Evolutionary conservation across 2,797 vertebrate genomes (phyloP), one percentile per base, ranked within the genome.

Genomic region (Lates japonicus): DNA sequence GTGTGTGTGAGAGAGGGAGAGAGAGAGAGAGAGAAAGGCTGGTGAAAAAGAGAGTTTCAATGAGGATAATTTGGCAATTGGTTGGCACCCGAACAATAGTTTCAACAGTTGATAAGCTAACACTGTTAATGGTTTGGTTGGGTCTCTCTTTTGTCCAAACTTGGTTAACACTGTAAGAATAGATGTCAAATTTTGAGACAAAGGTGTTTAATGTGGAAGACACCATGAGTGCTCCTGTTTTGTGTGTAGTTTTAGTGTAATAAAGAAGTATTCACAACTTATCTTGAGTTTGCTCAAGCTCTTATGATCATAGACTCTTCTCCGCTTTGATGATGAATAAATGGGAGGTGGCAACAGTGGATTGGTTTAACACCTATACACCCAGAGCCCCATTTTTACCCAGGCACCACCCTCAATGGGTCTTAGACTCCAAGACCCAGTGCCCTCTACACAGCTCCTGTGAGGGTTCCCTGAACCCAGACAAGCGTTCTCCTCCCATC

Each of bases 401-500:
- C 71, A 31, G 69, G 70, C 68, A 10, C 70, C 77, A 70, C 52
- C 76, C 83, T 93, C 73, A 93, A 90, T 86, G 81, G 81, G 70
- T 87, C 83, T 74, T 78, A 75, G 76, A 91, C 84, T 87, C 69
- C n/a, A n/a, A 42, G 80, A 85, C 85, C 90, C 90, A 76, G 83
- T 91, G 90, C 87, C 91, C 93, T 87, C 77, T 86, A 93, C 92
- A 92, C 89, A 86, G 78, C 88, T 87, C 89, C 89, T 94, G 90
- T 91, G 89, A 90, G 75, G 92, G 89, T 87, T 90, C 87, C 88
- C 87, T 95, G 91, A 94, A 95, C 92, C 88, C 88, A 93, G 92
- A 95, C 95, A 93, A 94, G 92, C 91, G 82, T 89, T 86, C 83
- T 78, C 94, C 93, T 93, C 94, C 93, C 91, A 93, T 80, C 82